These are phyloP conservation scores for Campaea margaritaria DNA, from an alignment of 2,888 invertebrate species.

Conservation along the genomic window DNA sequence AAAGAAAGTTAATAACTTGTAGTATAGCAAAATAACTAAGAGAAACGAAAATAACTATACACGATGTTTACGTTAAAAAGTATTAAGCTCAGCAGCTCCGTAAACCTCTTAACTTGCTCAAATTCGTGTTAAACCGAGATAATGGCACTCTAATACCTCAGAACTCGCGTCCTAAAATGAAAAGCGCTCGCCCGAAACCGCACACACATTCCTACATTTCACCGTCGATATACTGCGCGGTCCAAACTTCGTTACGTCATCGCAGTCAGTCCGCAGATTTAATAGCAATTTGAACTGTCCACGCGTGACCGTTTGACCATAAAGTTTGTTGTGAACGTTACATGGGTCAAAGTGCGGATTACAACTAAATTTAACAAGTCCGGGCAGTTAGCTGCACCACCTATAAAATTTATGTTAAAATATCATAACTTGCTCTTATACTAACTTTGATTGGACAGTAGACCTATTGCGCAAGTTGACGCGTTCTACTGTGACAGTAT, in stretches of 20 bases:
- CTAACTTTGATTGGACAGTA: too few species aligned
- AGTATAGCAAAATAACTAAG: too few species aligned
- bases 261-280: constrained; percentile 50
- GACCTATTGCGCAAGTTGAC: too few species aligned
- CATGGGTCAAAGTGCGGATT: constrained; percentile 34
- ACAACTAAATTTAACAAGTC: constrained; percentile 29
- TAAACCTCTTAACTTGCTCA: constrained; percentile 6
- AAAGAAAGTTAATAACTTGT: too few species aligned
- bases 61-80: too few species aligned
- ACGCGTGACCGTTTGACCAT: constrained; percentile 54
- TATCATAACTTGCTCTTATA: too few species aligned
- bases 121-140: constrained; percentile 32
- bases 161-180: constrained; percentile 32
- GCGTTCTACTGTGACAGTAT: too few species aligned
- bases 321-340: constrained; percentile 48
- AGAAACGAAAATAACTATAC: too few species aligned
- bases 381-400: too few species aligned
- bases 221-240: constrained; percentile 54
- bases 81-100: neutral
- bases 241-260: constrained; percentile 56
- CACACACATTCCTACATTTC: constrained; percentile 51
- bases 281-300: constrained; percentile 58
- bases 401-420: too few species aligned
- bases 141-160: constrained; percentile 39
- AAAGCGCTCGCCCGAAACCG: constrained; percentile 42